Evolutionary conservation across 2,888 invertebrate genomes (phyloP).

Genomic region (Beris morrisii): DNA sequence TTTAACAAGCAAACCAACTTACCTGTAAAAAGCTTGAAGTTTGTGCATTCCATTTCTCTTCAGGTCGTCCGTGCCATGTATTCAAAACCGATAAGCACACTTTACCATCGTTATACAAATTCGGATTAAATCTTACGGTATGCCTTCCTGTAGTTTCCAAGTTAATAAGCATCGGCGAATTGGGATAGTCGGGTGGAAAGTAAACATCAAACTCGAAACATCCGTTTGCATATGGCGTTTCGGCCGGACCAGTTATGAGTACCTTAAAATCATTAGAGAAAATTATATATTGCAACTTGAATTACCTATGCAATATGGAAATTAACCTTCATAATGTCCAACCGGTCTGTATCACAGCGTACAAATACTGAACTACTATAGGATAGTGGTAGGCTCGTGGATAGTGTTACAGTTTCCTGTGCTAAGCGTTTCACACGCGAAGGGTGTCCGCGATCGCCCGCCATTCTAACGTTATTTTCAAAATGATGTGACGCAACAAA

Average conservation of each 20-base stretch:
- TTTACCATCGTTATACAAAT: conserved; percentile 94
- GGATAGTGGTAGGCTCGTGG: conserved; percentile 88
- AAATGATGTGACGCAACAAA: conserved; percentile 90
- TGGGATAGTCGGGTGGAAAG: conserved; percentile 82
- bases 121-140: conserved; percentile 89
- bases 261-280: conserved; percentile 70
- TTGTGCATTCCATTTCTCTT: conserved; percentile 96
- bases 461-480: conserved; percentile 81
- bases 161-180: conserved; percentile 87
- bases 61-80: conserved; percentile 95
- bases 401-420: conserved; percentile 92
- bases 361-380: conserved; percentile 95
- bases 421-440: conserved; percentile 88
- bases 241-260: conserved; percentile 87
- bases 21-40: conserved; percentile 89
- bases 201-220: conserved; percentile 90
- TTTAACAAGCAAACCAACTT: conserved; percentile 4
- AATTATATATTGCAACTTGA: background rate
- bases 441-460: conserved; percentile 84
- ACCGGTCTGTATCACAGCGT: conserved; percentile 88
- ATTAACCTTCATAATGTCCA: conserved; percentile 90
- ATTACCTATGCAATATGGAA: background rate
- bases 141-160: conserved; percentile 87
- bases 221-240: conserved; percentile 90
- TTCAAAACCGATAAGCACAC: conserved; percentile 92